Evolutionary conservation across 2,888 invertebrate genomes (phyloP).

Genomic region (Ophion ventricosus): DNA sequence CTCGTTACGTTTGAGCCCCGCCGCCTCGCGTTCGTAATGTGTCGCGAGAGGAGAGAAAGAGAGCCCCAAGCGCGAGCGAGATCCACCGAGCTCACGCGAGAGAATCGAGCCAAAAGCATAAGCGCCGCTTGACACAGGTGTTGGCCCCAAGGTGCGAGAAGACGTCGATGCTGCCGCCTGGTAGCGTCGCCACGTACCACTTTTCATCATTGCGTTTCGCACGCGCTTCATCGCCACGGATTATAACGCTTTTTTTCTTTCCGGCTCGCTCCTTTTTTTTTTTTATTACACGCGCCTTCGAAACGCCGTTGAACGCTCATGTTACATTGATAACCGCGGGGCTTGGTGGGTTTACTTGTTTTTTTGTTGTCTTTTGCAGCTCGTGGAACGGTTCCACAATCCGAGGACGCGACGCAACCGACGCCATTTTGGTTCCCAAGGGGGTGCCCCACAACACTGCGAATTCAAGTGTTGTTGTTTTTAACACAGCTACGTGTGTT

Average conservation of each 20-base stretch:
- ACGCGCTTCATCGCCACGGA: not conserved
- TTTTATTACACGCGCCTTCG: too few relatives aligned
- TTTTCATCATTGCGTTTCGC: constrained; percentile 6
- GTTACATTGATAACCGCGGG: not conserved
- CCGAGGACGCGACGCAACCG: not conserved
- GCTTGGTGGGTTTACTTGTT: not conserved
- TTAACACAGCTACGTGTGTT: too few relatives aligned
- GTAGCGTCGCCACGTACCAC: constrained; percentile 74
- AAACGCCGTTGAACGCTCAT: not conserved
- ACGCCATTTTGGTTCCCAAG: constrained; percentile 13
- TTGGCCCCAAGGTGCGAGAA: constrained; percentile 74
- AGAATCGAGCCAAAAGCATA: constrained; percentile 69
- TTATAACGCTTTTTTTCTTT: not conserved
- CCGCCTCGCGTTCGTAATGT: constrained; percentile 54
- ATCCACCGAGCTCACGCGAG: constrained; percentile 74
- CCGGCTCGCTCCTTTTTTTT: not conserved
- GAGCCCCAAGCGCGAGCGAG: constrained; percentile 61
- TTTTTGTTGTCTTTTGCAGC: too few relatives aligned
- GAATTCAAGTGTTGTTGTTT: too few relatives aligned
- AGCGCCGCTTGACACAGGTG: constrained; percentile 80
- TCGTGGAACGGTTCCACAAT: too few relatives aligned
- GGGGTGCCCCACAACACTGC: too few relatives aligned
- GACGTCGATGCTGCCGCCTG: constrained; percentile 76
- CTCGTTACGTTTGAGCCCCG: constrained; percentile 20
- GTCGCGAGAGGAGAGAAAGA: constrained; percentile 62